Evolutionary conservation across 2,888 invertebrate genomes (phyloP), one percentile per base, ranked within the genome.

Genomic region (Calameuta idolon): DNA sequence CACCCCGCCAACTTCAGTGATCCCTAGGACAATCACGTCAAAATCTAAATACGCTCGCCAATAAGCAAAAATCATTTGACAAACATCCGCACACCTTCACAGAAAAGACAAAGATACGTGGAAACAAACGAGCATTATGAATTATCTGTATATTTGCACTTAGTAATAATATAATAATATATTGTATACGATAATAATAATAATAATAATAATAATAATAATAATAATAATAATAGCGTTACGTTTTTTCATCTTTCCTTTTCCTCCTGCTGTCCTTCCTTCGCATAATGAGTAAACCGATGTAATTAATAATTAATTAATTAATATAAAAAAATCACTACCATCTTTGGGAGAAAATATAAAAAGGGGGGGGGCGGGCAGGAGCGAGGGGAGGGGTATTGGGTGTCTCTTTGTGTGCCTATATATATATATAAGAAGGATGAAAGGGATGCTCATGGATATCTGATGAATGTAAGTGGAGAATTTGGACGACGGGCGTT

Each of bases 61-160:
- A 12, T 37, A 15, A 5, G 15, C 1, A 40, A 37, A 40, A 40
- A 40, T 15, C 40, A 15, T 40, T 40, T 15, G 1, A 40, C 4
- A 40, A 15, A 40, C 40, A 15, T 15, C 15, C 40, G 4, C 15
- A 40, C 12, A 12, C 35, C 35, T 35, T 35, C 12, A 12, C 35
- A 11, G 1, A 15, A 5, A 1, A 1, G 15, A 40, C 40, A 40
- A 40, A 40, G 40, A 40, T 40, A 40, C 40, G 40, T 40, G 15
- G 1, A 35, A 40, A 15, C 15, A 40, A 40, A 40, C 40, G 40
- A 40, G 79, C 83, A 84, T 84, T 88, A 88, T 85, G 87, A 88
- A 87, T 88, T 85, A 87, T 87, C 83, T 83, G 87, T 89, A 87
- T 89, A 89, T 89, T 89, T 89, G 87, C 87, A 85, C 87, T 88